Conservation (phyloP, 1,140 invertebrate genomes). For the Bombus waltoni region DNA sequence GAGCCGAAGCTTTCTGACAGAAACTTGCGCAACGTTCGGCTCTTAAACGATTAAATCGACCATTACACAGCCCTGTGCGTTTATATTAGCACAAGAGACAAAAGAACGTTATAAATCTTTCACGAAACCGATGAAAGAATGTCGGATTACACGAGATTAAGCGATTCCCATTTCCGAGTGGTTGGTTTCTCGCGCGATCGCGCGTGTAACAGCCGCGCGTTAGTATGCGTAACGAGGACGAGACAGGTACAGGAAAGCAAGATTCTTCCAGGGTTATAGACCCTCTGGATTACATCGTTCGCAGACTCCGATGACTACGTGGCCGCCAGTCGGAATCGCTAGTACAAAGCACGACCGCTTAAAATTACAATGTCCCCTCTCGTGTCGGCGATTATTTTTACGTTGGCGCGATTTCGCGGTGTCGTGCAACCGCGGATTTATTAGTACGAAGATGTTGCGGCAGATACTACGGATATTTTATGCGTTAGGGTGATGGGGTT, state of each 20-base stretch:
- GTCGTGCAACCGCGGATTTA: slow-evolving; percentile 28
- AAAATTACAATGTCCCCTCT: slow-evolving; percentile 37
- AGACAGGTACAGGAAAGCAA: slow-evolving; percentile 33
- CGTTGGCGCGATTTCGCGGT: background rate
- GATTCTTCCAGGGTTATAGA: slow-evolving; percentile 49
- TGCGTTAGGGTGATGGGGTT: background rate
- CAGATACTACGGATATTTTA: background rate
- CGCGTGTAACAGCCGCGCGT: background rate
- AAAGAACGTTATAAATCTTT: background rate
- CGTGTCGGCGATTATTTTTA: slow-evolving; percentile 20
- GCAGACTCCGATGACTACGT: slow-evolving; percentile 8
- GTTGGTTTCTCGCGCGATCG: background rate
- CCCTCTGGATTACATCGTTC: slow-evolving; percentile 38
- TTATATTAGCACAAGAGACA: background rate
- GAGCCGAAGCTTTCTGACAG: too few relatives aligned
- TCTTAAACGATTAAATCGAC: background rate
- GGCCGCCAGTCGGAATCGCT: background rate
- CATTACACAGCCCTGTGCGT: too few relatives aligned
- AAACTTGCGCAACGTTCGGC: too few relatives aligned
- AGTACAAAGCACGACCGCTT: slow-evolving; percentile 10
- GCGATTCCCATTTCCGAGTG: slow-evolving; percentile 9
- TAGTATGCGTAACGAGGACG: slow-evolving; percentile 26
- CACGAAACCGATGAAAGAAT: background rate
- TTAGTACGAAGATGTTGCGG: background rate
- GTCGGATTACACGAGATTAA: slow-evolving; percentile 6